Evolutionary conservation across 2,797 vertebrate species (phyloP).

Genomic region (Coendou prehensilis): DNA sequence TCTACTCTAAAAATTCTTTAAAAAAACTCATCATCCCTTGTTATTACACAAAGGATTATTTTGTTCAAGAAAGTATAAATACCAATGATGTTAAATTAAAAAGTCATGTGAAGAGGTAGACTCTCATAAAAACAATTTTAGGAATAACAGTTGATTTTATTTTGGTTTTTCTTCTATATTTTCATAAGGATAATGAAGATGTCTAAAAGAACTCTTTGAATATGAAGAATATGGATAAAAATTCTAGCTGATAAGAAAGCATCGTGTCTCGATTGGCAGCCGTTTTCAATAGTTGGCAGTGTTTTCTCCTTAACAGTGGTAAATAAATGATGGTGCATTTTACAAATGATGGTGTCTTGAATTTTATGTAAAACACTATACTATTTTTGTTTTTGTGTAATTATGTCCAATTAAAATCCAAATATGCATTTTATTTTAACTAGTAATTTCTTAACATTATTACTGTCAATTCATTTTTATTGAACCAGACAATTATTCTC

Average conservation of each 20-base stretch:
- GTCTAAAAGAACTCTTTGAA: not conserved
- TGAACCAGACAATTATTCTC: not conserved
- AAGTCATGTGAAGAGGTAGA: not conserved
- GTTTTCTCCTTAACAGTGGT: not conserved
- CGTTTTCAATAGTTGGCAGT: not conserved
- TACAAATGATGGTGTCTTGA: not conserved
- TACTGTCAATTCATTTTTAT: not conserved
- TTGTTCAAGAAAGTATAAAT: not conserved
- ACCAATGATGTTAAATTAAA: not conserved
- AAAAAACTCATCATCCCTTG: not conserved
- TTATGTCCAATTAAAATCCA: conserved; percentile 11
- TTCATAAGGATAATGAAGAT: not conserved
- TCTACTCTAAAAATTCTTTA: not conserved
- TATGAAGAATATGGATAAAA: not conserved
- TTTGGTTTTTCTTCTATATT: not conserved
- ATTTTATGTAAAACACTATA: not conserved
- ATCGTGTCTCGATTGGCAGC: not conserved
- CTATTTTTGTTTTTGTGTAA: not conserved
- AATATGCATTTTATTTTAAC: conserved; percentile 20
- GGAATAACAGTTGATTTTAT: not conserved
- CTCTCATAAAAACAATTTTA: not conserved
- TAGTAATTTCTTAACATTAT: not conserved
- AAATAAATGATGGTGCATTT: conserved; percentile 17
- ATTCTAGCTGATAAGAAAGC: not conserved
- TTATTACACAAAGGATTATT: not conserved